Conservation (phyloP, 2,888 invertebrate genomes). For the Bellardia pandia region DNA sequence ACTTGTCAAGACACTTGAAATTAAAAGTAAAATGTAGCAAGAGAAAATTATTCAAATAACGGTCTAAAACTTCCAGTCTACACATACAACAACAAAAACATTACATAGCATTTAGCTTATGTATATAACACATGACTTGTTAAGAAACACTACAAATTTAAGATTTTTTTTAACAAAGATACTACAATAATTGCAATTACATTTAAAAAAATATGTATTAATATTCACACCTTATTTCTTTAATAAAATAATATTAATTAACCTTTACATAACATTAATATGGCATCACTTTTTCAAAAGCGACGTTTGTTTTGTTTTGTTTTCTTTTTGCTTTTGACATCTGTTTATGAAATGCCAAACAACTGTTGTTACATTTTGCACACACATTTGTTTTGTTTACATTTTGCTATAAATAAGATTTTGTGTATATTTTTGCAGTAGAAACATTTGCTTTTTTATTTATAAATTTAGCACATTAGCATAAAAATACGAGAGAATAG, state of each 20-base stretch:
- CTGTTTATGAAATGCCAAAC: not conserved
- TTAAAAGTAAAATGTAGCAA: conserved; percentile 19
- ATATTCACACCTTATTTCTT: too few species aligned
- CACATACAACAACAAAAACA: not conserved
- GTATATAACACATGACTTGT: conserved; percentile 2
- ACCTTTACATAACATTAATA: not conserved
- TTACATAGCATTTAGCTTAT: conserved; percentile 35
- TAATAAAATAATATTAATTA: not conserved
- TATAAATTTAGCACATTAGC: conserved; percentile 54
- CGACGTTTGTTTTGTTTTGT: not conserved
- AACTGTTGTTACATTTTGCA: not conserved
- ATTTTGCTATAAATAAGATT: conserved; percentile 39
- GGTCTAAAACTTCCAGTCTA: not conserved
- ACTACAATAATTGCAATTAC: not conserved
- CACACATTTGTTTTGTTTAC: conserved; percentile 46
- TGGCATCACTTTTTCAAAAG: conserved; percentile 7
- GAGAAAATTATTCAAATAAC: conserved; percentile 37
- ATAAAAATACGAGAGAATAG: conserved; percentile 41
- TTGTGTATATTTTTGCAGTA: conserved; percentile 8
- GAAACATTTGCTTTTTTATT: conserved; percentile 40
- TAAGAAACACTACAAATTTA: not conserved
- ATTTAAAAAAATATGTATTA: not conserved
- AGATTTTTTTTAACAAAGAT: not conserved
- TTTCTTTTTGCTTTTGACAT: not conserved
- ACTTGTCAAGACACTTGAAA: not conserved